Conservation (phyloP, 2,113 vertebrate genomes). For the Chamaetylas fuelleborni region DNA sequence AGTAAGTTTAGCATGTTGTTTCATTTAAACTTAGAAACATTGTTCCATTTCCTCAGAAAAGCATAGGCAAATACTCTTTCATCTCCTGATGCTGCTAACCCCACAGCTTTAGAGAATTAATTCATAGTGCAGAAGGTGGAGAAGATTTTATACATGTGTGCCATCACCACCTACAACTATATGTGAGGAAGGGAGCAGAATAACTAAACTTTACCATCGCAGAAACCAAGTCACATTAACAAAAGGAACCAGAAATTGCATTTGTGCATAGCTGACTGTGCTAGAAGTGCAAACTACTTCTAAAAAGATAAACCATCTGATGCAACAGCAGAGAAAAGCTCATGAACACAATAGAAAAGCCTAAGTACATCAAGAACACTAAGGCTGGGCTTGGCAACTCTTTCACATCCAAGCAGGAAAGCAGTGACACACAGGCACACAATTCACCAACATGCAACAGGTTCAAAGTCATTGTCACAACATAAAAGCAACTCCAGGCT, state of each 20-base stretch:
- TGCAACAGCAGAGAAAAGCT: neutral
- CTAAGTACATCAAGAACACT: neutral
- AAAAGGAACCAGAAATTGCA: neutral
- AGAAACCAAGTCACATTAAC: neutral
- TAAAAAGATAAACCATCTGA: neutral
- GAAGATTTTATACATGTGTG: neutral
- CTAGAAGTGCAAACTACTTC: neutral
- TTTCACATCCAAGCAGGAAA: neutral
- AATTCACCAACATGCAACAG: neutral
- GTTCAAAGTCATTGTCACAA: neutral
- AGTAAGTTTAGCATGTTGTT: neutral
- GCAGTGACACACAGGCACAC: neutral
- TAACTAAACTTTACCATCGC: neutral
- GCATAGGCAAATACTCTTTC: neutral
- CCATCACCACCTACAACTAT: neutral
- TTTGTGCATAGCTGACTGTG: neutral
- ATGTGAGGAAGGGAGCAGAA: neutral
- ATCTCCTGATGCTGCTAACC: neutral
- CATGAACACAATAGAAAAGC: neutral
- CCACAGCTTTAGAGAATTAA: neutral
- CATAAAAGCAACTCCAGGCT: neutral
- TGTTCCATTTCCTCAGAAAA: neutral
- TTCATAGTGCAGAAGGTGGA: neutral
- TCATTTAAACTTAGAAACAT: neutral
- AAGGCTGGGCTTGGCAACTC: neutral